Conservation (phyloP, 2,113 vertebrate species). For the Brachypteracias leptosomus region DNA sequence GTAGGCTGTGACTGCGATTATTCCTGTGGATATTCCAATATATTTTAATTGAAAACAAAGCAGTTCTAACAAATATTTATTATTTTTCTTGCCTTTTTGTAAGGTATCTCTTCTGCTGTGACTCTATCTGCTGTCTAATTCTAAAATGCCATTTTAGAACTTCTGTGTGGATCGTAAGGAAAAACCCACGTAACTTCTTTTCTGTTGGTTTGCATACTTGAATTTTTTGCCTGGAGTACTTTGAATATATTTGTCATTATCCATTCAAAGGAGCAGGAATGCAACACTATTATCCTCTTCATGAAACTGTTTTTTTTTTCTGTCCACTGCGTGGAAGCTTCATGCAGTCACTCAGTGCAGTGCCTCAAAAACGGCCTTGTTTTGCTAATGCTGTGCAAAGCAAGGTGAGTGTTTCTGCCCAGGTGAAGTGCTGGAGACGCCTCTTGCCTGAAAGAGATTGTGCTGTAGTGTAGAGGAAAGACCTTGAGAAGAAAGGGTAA, state of each 20-base stretch:
- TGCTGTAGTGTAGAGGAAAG: background rate
- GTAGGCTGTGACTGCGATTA: background rate
- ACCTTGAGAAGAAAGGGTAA: background rate
- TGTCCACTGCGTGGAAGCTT: background rate
- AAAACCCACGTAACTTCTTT: fast-evolving
- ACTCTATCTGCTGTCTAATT: background rate
- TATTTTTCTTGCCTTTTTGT: background rate
- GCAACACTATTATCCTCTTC: background rate
- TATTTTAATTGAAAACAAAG: background rate
- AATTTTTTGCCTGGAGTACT: background rate
- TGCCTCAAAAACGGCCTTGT: background rate
- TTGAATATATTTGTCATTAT: background rate
- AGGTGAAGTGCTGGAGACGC: background rate
- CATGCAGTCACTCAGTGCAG: background rate
- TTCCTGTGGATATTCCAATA: background rate
- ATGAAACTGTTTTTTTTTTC: background rate
- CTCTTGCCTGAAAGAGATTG: background rate
- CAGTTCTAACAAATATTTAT: background rate
- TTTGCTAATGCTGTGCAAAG: background rate
- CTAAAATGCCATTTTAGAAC: background rate
- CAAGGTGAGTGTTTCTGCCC: background rate
- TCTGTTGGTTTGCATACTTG: background rate
- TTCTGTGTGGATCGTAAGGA: background rate
- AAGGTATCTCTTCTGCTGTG: too few species aligned
- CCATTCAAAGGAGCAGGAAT: background rate